Percentiles rank a stretch among this genome's conserved stretches.
Evolutionary conservation across 2,797 vertebrate species (phyloP).

Genomic region (Hydrocynus forskahlii): DNA sequence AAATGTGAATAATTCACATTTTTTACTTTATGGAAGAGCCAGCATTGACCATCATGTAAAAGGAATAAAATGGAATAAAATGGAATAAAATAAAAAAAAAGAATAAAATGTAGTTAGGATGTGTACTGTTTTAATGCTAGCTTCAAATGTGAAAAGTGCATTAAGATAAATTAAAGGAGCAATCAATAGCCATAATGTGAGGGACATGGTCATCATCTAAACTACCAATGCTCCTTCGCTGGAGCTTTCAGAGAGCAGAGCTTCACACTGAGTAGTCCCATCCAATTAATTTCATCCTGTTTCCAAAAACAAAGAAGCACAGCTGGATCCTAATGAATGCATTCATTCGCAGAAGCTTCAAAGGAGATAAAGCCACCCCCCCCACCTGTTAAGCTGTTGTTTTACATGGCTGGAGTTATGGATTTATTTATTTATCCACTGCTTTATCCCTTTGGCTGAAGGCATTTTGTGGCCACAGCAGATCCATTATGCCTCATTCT

Average conservation of each 20-base stretch:
- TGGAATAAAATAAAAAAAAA: too few species aligned
- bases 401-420: background rate
- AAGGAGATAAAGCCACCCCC: background rate
- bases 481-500: too few species aligned
- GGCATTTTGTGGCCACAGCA: background rate
- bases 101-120: too few species aligned
- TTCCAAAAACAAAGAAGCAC: background rate
- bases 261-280: background rate
- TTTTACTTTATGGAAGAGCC: too few species aligned
- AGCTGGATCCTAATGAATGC: background rate
- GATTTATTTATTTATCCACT: background rate
- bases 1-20: too few species aligned
- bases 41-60: too few species aligned
- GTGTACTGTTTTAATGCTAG: too few species aligned
- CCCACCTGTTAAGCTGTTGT: background rate
- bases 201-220: background rate
- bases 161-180: too few species aligned
- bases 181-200: too few species aligned
- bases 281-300: slow-evolving; percentile 3
- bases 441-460: background rate
- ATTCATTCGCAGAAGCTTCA: background rate
- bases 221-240: background rate
- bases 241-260: background rate
- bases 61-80: too few species aligned
- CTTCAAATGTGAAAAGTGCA: too few species aligned